Percentiles rank a stretch among this genome's conserved stretches.
These are phyloP conservation scores for Araneus ventricosus DNA, from an alignment of 1,140 invertebrate species.

Conservation along the genomic window DNA sequence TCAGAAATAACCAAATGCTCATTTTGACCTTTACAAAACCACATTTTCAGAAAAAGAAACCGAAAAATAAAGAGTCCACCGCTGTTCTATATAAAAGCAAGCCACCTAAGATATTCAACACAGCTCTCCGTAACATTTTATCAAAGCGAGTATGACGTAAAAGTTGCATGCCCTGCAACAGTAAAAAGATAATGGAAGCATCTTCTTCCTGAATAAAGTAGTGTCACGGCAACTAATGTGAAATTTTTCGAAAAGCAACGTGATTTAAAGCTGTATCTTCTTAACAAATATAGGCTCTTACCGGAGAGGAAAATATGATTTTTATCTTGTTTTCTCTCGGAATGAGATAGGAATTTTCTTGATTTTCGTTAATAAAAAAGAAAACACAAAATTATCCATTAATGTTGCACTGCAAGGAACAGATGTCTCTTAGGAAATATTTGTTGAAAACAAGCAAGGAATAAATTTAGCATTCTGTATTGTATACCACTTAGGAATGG, in stretches of 20 bases:
- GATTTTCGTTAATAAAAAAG: neutral
- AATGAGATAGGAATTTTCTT: neutral
- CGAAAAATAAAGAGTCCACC: neutral
- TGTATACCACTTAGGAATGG: no score
- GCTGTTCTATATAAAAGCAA: neutral
- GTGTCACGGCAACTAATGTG: conserved; percentile 34
- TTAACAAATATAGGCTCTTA: conserved; percentile 16
- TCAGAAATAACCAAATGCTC: neutral
- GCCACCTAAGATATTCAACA: neutral
- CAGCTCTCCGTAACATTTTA: neutral
- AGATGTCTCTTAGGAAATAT: neutral
- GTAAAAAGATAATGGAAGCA: conserved; percentile 44
- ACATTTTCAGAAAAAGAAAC: neutral
- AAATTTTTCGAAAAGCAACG: neutral
- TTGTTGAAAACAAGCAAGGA: neutral
- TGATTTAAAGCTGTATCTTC: conserved; percentile 16
- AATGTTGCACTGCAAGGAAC: neutral
- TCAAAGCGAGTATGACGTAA: conserved; percentile 27
- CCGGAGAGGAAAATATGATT: neutral
- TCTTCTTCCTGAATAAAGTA: conserved; percentile 34
- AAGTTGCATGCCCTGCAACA: conserved; percentile 38
- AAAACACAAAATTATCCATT: neutral
- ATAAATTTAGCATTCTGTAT: neutral
- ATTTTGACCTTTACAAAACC: conserved; percentile 16
- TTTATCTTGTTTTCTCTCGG: neutral